Conservation (phyloP, 2,888 invertebrate genomes). For the Fissipunctia ypsillon region DNA sequence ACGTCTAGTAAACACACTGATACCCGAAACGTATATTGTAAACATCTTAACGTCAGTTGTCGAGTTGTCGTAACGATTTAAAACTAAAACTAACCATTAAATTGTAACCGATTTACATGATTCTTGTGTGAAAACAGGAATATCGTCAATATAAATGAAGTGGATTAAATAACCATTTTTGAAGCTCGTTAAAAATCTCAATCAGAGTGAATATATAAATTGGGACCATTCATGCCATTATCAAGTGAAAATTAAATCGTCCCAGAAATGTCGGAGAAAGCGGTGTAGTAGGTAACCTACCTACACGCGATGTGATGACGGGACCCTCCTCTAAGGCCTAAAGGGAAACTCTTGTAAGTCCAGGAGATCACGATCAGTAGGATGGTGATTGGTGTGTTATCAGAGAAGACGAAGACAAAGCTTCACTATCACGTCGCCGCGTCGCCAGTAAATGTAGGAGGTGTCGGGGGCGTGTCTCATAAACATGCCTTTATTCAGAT, state of each 20-base stretch:
- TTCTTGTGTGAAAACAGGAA: neutral
- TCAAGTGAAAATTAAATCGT: neutral
- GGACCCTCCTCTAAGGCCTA: neutral
- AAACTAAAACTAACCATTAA: conserved; percentile 15
- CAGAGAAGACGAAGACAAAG: neutral
- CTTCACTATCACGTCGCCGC: neutral
- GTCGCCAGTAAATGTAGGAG: neutral
- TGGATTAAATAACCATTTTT: neutral
- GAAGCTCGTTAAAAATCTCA: neutral
- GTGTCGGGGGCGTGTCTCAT: neutral
- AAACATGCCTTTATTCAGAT: neutral
- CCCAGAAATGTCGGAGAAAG: neutral
- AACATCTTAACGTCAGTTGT: conserved; percentile 23
- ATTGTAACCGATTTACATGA: conserved; percentile 7
- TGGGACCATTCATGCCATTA: neutral
- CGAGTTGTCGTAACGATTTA: conserved; percentile 17
- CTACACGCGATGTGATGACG: neutral
- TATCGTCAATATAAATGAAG: neutral
- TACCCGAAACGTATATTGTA: conserved; percentile 18
- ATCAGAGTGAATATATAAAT: neutral
- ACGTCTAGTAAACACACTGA: conserved; percentile 44
- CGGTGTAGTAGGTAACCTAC: too few relatives aligned
- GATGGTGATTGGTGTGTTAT: neutral
- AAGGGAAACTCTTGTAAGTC: neutral
- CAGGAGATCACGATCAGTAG: neutral